phyloP scores from a whole-genome alignment of 2,113 vertebrate genomes.

The Athene cunicularia region DNA sequence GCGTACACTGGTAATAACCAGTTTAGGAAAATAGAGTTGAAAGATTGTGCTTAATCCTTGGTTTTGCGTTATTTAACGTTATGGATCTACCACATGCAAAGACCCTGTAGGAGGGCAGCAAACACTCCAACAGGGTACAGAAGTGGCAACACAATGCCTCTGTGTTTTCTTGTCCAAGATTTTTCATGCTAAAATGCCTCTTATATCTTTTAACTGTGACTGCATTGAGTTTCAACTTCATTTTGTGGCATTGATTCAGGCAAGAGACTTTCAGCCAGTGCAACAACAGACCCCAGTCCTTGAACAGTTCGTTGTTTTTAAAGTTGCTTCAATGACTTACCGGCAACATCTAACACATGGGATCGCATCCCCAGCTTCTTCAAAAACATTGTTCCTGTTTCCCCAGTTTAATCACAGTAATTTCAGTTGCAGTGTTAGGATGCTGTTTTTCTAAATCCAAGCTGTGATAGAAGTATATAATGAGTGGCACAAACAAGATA shows the following conservation, averaged over 20 bases:
- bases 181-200: not conserved
- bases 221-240: not conserved
- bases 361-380: not conserved
- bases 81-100: not conserved
- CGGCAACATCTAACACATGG: not conserved
- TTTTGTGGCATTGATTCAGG: not conserved
- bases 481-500: not conserved
- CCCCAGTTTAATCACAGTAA: not conserved
- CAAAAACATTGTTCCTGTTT: not conserved
- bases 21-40: not conserved
- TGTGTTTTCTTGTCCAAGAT: not conserved
- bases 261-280: not conserved
- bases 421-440: not conserved
- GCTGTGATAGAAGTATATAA: not conserved
- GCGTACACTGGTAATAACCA: not conserved
- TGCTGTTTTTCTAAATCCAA: not conserved
- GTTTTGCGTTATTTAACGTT: not conserved
- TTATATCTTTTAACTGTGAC: not conserved
- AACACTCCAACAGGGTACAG: not conserved
- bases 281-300: not conserved
- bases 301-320: not conserved
- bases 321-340: not conserved
- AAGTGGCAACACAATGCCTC: not conserved
- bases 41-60: not conserved
- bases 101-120: not conserved